Percentiles rank a stretch among this genome's conserved stretches.
These are phyloP conservation scores for Athripsodes cinereus DNA, from an alignment of 2,888 invertebrate genomes.

Conservation along the genomic window DNA sequence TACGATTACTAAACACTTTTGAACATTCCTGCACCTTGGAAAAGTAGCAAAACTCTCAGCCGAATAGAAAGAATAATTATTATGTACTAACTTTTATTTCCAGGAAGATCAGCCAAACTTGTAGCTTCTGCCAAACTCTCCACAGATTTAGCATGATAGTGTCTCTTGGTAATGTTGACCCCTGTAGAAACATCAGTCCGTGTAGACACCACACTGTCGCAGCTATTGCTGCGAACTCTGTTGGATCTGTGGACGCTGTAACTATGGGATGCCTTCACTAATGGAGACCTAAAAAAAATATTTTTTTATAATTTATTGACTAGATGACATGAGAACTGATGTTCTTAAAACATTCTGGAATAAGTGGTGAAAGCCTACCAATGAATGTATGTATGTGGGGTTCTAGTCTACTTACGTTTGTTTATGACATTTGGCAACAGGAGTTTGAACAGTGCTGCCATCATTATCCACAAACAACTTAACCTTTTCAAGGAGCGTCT, in stretches of 20 bases:
- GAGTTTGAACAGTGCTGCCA: neutral
- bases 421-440: neutral
- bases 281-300: conserved; percentile 25
- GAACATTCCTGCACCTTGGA: too few relatives aligned
- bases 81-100: conserved; percentile 30
- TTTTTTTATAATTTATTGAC: conserved; percentile 31
- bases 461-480: conserved; percentile 35
- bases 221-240: conserved; percentile 17
- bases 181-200: conserved; percentile 2
- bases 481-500: conserved; percentile 41
- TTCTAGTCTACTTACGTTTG: neutral
- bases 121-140: conserved; percentile 37
- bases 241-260: conserved; percentile 2
- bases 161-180: neutral
- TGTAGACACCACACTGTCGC: conserved; percentile 19
- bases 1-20: too few relatives aligned
- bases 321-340: too few relatives aligned
- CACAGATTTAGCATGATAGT: conserved; percentile 1
- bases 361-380: conserved; percentile 28
- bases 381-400: neutral
- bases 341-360: too few relatives aligned
- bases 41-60: too few relatives aligned
- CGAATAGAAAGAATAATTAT: too few relatives aligned
- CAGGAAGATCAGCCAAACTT: conserved; percentile 42
- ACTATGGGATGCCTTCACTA: neutral